Percentiles rank a stretch among this genome's conserved stretches.
Conservation (phyloP, 2,113 vertebrate species). For the Neopipo cinnamomea region DNA sequence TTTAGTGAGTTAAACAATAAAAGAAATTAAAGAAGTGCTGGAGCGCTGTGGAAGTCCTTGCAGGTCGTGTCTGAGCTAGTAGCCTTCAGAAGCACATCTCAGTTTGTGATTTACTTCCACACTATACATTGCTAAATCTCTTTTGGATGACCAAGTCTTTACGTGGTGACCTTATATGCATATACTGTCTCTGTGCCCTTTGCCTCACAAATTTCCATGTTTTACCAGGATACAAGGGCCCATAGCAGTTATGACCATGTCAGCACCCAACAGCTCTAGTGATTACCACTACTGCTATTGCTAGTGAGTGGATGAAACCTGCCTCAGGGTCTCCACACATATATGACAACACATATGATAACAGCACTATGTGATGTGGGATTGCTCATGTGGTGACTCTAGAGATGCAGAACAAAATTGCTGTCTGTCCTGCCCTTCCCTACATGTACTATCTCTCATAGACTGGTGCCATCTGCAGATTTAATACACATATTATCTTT, state of each 20-base stretch:
- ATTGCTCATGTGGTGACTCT: neutral
- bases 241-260: neutral
- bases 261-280: neutral
- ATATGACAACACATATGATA: fast-evolving
- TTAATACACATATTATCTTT: neutral
- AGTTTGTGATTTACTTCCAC: neutral
- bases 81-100: neutral
- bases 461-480: neutral
- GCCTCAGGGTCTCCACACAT: neutral
- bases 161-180: neutral
- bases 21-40: neutral
- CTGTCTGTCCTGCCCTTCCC: neutral
- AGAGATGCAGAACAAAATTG: neutral
- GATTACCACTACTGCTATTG: neutral
- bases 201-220: neutral
- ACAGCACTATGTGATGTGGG: too few species aligned
- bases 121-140: neutral
- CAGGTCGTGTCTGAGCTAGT: neutral
- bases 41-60: neutral
- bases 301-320: neutral
- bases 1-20: neutral
- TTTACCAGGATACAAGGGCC: neutral
- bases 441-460: neutral
- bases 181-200: neutral
- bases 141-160: neutral